phyloP scores from a whole-genome alignment of 2,113 vertebrate species.

The Rutilus rutilus region DNA sequence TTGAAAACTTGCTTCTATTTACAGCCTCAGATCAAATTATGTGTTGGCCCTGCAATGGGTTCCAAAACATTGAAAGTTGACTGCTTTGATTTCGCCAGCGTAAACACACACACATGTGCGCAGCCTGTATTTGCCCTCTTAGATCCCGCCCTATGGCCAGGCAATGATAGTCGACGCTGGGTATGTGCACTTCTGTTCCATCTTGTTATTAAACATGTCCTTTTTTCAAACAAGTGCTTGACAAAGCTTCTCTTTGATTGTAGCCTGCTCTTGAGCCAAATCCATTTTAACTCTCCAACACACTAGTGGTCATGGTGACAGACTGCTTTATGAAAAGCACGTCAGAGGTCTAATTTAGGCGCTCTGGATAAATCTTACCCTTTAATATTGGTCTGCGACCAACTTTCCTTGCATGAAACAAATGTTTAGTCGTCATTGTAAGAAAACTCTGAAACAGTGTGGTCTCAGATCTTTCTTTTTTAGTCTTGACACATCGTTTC shows the following conservation, averaged over 20 bases:
- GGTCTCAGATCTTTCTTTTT: neutral
- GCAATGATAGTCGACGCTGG: neutral
- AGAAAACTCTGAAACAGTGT: conserved; percentile 24
- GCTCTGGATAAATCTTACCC: conserved; percentile 31
- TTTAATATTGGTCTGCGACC: conserved; percentile 28
- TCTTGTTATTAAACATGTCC: conserved; percentile 39
- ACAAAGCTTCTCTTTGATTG: conserved; percentile 50
- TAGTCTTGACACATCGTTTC: neutral
- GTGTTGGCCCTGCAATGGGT: neutral
- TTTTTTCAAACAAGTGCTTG: conserved; percentile 27
- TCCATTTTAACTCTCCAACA: conserved; percentile 40
- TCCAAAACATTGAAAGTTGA: neutral
- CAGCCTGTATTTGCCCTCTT: conserved; percentile 7
- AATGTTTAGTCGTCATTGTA: conserved; percentile 20
- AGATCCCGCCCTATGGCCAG: neutral
- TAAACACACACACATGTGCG: conserved; percentile 15
- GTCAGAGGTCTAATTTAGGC: conserved; percentile 43
- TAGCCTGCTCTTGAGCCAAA: conserved; percentile 33
- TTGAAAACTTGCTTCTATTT: conserved; percentile 11
- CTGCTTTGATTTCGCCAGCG: neutral
- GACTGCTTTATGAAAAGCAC: conserved; percentile 42
- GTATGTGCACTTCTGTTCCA: conserved; percentile 9
- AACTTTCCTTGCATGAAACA: conserved; percentile 33
- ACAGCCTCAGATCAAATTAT: neutral
- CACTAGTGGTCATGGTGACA: conserved; percentile 50